Base-by-base conservation (phyloP, 1,140 invertebrate species). In the Euwallacea similis region DNA sequence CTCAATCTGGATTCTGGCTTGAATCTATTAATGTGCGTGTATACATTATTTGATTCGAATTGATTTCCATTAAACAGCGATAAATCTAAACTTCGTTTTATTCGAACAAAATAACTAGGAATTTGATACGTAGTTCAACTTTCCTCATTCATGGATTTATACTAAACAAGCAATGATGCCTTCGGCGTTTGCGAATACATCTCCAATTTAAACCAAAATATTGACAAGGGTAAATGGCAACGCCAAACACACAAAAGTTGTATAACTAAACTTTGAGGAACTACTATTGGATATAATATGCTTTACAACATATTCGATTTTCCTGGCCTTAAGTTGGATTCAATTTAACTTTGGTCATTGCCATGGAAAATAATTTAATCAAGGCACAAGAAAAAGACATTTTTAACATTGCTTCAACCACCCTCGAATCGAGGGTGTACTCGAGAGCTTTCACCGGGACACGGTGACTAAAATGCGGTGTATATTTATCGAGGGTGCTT, bases 401-500 rank as follows among this genome's bases (percentile, higher is more conserved):
- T 56, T 13, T 15, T 56, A 56, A 56, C 54, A 56, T 13, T 56
- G 10, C 54, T 16, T 56, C 16, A 56, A 15, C 11, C 54, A 9
- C 7, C 8, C 54, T 56, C 16, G 54, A 56, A 56, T 16, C 16
- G 47, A 65, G 50, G 13, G 11, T 11, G 13, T 41, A 7, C 15
- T 65, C 21, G 13, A 65, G 63, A 42, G 7, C 15, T 53, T 42
- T 54, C 21, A n/a, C 15, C 15, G 33, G n/a, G 44, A 42, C 46
- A 65, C 15, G 63, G 15, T 54, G 50, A 53, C 63, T 65, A 54
- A 65, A 65, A 65, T 54, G 63, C 63, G 41, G 63, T 65, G 47
- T 65, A 65, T 65, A 63, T 63, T 46, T 63, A 65, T 65, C 63
- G 63, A 65, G 63, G 63, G 33, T 42, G 41, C 63, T 65, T 54